Percentiles rank a stretch among this genome's conserved stretches.
Evolutionary conservation across 2,113 vertebrate genomes (phyloP).

Genomic region (Nannospalax galili): DNA sequence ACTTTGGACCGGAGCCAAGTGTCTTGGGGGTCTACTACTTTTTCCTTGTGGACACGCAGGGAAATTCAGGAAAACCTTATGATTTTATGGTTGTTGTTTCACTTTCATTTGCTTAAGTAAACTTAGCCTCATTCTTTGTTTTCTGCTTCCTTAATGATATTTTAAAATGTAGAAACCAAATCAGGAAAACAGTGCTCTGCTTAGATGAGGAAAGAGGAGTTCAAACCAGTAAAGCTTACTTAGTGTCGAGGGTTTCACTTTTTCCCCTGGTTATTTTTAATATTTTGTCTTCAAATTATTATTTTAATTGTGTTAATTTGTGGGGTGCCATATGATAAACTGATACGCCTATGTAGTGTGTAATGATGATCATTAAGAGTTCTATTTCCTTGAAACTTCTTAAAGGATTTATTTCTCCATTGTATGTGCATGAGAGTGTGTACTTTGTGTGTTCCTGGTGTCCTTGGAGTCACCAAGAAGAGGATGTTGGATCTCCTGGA

Average conservation of each 20-base stretch:
- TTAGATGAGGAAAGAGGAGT: not conserved
- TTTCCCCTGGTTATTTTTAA: not conserved
- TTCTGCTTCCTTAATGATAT: not conserved
- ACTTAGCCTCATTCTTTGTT: not conserved
- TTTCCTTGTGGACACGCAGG: not conserved
- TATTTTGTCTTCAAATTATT: not conserved
- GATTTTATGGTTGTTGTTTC: not conserved
- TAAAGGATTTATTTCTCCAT: too few relatives aligned
- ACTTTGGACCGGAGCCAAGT: not conserved
- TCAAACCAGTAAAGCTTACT: not conserved
- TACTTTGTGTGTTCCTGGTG: too few relatives aligned
- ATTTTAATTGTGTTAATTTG: not conserved
- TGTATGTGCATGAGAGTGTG: too few relatives aligned
- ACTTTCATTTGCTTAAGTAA: not conserved
- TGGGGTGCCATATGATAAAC: not conserved
- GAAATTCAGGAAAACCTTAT: not conserved
- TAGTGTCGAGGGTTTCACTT: not conserved
- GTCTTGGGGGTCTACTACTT: not conserved
- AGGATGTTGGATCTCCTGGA: too few relatives aligned
- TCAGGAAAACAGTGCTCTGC: not conserved
- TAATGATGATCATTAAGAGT: not conserved
- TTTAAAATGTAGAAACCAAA: constrained; percentile 43
- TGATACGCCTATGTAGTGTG: not conserved
- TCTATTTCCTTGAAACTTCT: not conserved
- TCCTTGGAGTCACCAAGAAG: too few relatives aligned